Base-by-base conservation (phyloP, 64 coral and sea anemone species). In the Acropora tenuis region DNA sequence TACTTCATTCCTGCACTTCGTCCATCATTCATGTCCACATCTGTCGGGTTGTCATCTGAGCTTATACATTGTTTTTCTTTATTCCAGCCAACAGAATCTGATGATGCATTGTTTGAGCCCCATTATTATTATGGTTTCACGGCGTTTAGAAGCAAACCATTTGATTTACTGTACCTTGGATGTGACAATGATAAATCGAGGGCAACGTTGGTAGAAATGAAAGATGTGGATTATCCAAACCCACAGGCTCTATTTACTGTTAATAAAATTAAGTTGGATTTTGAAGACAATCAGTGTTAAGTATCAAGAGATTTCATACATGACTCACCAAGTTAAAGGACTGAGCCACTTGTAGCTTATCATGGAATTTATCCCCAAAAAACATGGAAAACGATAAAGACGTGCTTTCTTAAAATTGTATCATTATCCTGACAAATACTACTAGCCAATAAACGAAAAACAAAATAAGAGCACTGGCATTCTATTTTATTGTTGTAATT, bases 201-300 rank as follows among this genome's bases (percentile, higher is more conserved):
- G 30, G 55, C 79, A 65, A 63, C 53, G 6, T 41, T 82, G 30
- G 79, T 82, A 17, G 40, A 20, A 43, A 82, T 65, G 79, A 15
- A 82, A 45, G 3, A 65, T 5, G 6, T 40, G 1, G 15, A 18
- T 6, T 82, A 66, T 65, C 79, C 79, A 42, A 82, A 82, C 45
- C 79, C 79, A 82, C 79, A 82, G 12, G 79, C 79, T 65, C 30
- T 82, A 2, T 82, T 82, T 4, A 44, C 58, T 82, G 79, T 82
- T 20, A 82, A 65, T 82, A 8, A 66, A 41, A 43, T 7, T 63
- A 71, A 63, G 16, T 7, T 63, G 11, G 60, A 63, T 63, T 12
- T 63, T 10, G 6, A 5, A 5, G 52, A 7, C 52, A 55, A 7
- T 55, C 6, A 55, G 5, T 55, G 52, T 7, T 55, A 7, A 55